phyloP scores from a whole-genome alignment of 2,113 vertebrate genomes.

The Percina caprodes region DNA sequence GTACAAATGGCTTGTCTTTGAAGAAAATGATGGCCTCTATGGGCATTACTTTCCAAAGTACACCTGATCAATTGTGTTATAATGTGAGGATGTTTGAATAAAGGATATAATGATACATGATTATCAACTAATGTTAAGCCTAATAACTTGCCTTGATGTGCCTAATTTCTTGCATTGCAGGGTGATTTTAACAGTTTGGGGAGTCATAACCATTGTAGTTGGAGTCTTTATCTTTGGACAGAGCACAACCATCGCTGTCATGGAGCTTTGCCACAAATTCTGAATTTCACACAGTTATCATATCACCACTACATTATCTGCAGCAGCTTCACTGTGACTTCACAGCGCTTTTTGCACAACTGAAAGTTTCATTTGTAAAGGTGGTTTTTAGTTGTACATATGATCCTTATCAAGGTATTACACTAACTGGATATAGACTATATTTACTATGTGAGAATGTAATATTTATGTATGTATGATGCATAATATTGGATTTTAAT shows the following conservation, averaged over 20 bases:
- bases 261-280: slow-evolving; percentile 83
- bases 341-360: slow-evolving; percentile 38
- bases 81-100: neutral
- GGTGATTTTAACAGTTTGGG: slow-evolving; percentile 87
- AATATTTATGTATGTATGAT: slow-evolving; percentile 28
- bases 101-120: neutral
- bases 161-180: slow-evolving; percentile 72
- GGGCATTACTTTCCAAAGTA: neutral
- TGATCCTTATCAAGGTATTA: neutral
- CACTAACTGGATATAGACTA: neutral
- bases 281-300: slow-evolving; percentile 42
- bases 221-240: slow-evolving; percentile 93
- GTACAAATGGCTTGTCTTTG: neutral
- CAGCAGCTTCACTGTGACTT: slow-evolving; percentile 25
- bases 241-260: slow-evolving; percentile 86
- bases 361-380: slow-evolving; percentile 27
- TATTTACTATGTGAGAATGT: slow-evolving; percentile 16
- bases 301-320: neutral
- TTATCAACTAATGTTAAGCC: neutral
- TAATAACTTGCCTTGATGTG: neutral
- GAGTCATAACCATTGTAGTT: slow-evolving; percentile 83
- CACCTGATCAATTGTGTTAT: neutral
- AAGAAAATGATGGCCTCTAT: neutral
- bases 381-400: slow-evolving; percentile 36
- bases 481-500: slow-evolving; percentile 11